Conservation (phyloP, 2,888 invertebrate species). For the Liodrosophila aerea region DNA sequence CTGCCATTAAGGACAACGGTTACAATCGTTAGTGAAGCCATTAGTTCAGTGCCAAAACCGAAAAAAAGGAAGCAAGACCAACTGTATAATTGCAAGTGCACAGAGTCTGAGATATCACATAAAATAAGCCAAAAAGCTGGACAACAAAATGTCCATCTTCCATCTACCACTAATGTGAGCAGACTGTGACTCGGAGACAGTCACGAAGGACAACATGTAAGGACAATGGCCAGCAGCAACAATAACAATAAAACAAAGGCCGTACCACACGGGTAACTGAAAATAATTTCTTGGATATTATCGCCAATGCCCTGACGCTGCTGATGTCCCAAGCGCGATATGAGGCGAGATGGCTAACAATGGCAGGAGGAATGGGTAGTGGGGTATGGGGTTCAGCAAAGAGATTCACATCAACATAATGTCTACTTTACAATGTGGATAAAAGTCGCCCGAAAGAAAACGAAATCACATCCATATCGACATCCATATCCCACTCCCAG, state of each 20-base stretch:
- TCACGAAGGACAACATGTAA: conserved; percentile 56
- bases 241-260: conserved; percentile 75
- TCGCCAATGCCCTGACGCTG: conserved; percentile 48
- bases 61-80: too few relatives aligned
- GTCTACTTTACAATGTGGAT: conserved; percentile 81
- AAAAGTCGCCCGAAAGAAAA: conserved; percentile 65
- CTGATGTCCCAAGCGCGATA: conserved; percentile 79
- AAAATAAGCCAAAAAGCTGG: conserved; percentile 58
- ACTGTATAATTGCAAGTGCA: conserved; percentile 69
- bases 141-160: conserved; percentile 67
- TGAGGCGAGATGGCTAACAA: conserved; percentile 26
- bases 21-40: conserved; percentile 75
- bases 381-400: neutral
- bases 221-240: conserved; percentile 30
- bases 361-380: neutral
- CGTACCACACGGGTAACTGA: conserved; percentile 54
- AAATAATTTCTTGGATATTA: conserved; percentile 76
- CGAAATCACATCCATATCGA: conserved; percentile 74
- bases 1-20: conserved; percentile 72
- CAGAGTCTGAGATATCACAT: conserved; percentile 62
- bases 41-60: conserved; percentile 59
- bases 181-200: conserved; percentile 14
- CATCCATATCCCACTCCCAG: conserved; percentile 31
- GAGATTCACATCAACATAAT: conserved; percentile 79
- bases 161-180: conserved; percentile 71